These are phyloP conservation scores for Prionace glauca DNA, from an alignment of 2,797 vertebrate genomes.

Conservation along the genomic window DNA sequence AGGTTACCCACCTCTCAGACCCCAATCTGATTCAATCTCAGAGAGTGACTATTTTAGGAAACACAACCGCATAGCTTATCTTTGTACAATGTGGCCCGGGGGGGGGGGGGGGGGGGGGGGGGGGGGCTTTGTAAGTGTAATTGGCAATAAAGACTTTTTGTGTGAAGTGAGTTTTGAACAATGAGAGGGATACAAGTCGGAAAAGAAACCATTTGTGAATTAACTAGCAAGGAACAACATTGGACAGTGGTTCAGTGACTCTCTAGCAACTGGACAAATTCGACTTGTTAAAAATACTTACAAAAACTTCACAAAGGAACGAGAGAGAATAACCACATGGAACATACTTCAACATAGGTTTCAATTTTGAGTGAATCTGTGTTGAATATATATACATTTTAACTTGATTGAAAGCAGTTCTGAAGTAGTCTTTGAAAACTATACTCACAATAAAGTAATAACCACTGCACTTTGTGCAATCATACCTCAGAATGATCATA, in stretches of 20 bases:
- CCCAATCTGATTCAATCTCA: background rate
- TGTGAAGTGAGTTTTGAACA: background rate
- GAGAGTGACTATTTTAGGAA: background rate
- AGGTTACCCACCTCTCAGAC: background rate
- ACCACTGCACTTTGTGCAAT: background rate
- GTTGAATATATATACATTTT: background rate
- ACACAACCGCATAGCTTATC: background rate
- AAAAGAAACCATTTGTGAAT: background rate
- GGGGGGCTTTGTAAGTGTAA: background rate
- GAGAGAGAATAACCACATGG: background rate
- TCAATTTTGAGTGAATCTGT: background rate
- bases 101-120: too few relatives aligned
- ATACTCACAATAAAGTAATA: background rate
- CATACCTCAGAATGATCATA: background rate
- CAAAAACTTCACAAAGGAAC: background rate
- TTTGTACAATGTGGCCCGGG: background rate
- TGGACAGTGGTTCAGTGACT: background rate
- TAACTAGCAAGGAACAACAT: background rate
- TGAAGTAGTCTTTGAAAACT: background rate
- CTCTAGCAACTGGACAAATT: background rate
- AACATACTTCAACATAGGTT: background rate
- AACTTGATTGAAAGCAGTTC: background rate
- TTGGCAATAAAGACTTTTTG: background rate
- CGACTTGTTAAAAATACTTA: background rate
- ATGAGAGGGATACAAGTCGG: background rate